Evolutionary conservation across 1,140 invertebrate genomes (phyloP), one percentile per base, ranked within the genome.

Genomic region (Drosophila nannoptera): DNA sequence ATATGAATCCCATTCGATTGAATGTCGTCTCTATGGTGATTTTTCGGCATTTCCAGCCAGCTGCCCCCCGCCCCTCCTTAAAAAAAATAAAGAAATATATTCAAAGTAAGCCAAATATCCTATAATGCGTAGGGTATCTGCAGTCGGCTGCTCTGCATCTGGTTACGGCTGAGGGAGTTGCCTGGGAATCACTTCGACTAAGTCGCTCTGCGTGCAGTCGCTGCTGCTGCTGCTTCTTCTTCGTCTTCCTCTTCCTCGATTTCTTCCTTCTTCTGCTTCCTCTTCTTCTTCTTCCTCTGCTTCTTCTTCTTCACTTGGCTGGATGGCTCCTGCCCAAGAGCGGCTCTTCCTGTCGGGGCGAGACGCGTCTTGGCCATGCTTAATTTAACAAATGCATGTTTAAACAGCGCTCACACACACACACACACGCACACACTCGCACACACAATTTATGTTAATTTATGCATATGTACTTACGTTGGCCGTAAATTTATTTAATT

Each of bases 151-250:
- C 35, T 16, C 16, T 56, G 67, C 48, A 31, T 50, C 43, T 43
- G 60, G 78, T 83, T 83, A 71, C 78, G 78, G 62, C 73, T 69
- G 72, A 83, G 40, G 63, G 75, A 56, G 45, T 52, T 59, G 78
- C 78, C 78, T 83, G 78, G 71, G 78, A 83, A 83, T 22, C 22
- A 22, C 22, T 22, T 22, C 1, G 22, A 22, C 1, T 53, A 62
- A 56, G 38, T 64, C 50, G 56, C 22, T 22, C 50, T 59, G 62
- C 45, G 36, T 54, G 38, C 14, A 38, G 3, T 6, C 12, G 6
- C 12, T 7, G 11, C 36, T 38, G 36, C 8, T 38, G 4, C 36
- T 38, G 0, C 36, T 9, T 38, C 36, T 38, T 38, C 12, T 43
- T 6, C 12, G 6, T 43, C 36, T 32, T 43, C 31, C 11, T 45